phyloP scores from a whole-genome alignment of 2,113 vertebrate genomes.

The Nannospalax galili region DNA sequence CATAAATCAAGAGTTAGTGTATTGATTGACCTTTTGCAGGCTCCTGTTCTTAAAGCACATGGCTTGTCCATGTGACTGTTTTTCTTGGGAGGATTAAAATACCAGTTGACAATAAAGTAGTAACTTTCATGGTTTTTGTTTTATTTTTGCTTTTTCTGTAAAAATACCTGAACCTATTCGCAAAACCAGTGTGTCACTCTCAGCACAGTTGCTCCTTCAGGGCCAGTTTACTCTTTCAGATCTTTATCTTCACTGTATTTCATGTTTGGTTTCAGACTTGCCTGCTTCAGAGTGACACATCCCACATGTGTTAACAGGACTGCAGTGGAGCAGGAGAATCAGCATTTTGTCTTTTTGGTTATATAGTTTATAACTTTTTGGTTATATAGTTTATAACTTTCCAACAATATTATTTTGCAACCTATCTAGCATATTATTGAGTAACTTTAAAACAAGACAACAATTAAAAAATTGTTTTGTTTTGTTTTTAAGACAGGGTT shows the following conservation, averaged over 20 bases:
- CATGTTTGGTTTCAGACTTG: too few relatives aligned
- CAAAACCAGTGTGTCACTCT: not conserved
- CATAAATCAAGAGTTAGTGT: not conserved
- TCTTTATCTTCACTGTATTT: too few relatives aligned
- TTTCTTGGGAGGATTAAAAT: not conserved
- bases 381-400: not conserved
- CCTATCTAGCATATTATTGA: not conserved
- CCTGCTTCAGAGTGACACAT: too few relatives aligned
- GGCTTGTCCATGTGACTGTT: not conserved
- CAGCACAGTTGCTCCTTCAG: slow-evolving; percentile 33
- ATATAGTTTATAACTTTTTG: not conserved
- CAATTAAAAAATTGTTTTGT: too few relatives aligned
- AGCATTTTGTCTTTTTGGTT: not conserved
- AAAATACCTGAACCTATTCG: slow-evolving; percentile 15
- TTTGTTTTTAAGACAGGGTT: not conserved
- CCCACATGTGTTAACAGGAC: too few relatives aligned
- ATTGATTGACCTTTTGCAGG: not conserved
- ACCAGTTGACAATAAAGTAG: not conserved
- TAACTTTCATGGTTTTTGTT: not conserved
- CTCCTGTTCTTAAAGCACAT: not conserved
- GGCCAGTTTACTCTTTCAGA: not conserved
- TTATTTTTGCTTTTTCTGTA: slow-evolving; percentile 31
- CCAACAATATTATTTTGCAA: slow-evolving; percentile 19
- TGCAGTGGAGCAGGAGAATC: too few relatives aligned
- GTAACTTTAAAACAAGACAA: not conserved